Conservation (phyloP, 2,888 invertebrate genomes). For the Operophtera brumata region DNA sequence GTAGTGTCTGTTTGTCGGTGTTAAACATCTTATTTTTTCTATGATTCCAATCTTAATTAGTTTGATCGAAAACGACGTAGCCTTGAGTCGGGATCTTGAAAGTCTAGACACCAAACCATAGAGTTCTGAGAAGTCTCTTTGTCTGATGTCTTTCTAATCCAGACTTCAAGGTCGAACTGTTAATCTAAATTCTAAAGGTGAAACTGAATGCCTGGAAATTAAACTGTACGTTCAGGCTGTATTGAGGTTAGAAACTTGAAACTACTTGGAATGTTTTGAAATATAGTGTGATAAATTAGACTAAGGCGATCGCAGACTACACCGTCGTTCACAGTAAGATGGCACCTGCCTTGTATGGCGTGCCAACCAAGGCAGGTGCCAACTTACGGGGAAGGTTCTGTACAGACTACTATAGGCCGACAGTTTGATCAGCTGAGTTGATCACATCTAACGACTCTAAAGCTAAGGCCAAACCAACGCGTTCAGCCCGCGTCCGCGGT, state of each 20-base stretch:
- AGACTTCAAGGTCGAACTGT: constrained; percentile 28
- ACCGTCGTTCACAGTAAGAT: too few relatives aligned
- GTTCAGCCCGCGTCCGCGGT: too few relatives aligned
- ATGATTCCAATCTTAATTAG: constrained; percentile 4
- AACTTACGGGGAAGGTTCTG: too few relatives aligned
- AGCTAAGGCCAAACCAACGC: too few relatives aligned
- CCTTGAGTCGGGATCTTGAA: constrained; percentile 20
- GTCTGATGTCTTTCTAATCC: constrained; percentile 25
- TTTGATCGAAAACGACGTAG: constrained; percentile 18
- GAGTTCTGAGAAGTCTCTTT: constrained; percentile 44
- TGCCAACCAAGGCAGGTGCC: too few relatives aligned
- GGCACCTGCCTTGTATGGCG: too few relatives aligned
- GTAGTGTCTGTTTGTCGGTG: too few relatives aligned
- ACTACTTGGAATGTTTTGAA: constrained; percentile 3
- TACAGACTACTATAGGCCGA: too few relatives aligned
- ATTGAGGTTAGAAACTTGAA: constrained; percentile 5
- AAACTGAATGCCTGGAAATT: constrained; percentile 23
- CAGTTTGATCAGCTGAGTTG: too few relatives aligned
- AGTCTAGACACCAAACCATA: constrained; percentile 36
- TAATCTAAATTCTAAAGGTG: constrained; percentile 30
- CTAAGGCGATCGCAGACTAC: background rate
- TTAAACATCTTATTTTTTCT: too few relatives aligned
- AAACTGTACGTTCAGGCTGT: constrained; percentile 7
- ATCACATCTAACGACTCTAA: too few relatives aligned
- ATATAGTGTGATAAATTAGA: background rate